Percentiles rank a stretch among this genome's conserved stretches.
Evolutionary conservation across 2,888 invertebrate genomes (phyloP).

Genomic region (Melikaiella ostensackeni): DNA sequence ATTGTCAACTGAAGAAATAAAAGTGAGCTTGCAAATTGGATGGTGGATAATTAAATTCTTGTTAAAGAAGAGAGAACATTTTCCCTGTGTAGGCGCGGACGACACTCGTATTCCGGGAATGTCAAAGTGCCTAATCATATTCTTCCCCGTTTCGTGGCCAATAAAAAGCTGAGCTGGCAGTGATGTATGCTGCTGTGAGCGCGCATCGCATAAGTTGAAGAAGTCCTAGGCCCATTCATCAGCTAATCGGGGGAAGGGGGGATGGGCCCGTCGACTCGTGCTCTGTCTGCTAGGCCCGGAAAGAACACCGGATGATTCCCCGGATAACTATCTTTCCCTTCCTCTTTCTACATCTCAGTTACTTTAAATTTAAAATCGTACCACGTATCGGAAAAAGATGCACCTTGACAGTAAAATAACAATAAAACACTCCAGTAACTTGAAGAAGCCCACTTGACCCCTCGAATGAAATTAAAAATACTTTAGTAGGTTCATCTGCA

Average conservation of each 20-base stretch:
- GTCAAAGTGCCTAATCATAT: constrained; percentile 73
- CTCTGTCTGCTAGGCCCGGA: constrained; percentile 5
- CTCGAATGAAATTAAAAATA: too few relatives aligned
- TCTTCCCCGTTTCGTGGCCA: constrained; percentile 68
- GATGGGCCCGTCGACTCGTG: background rate
- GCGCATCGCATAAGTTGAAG: constrained; percentile 69
- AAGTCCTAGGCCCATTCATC: constrained; percentile 72
- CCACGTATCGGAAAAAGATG: background rate
- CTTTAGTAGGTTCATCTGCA: too few relatives aligned
- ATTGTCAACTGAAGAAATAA: too few relatives aligned
- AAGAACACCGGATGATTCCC: constrained; percentile 25
- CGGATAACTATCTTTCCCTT: constrained; percentile 12
- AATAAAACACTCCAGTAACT: too few relatives aligned
- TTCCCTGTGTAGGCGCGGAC: constrained; percentile 41
- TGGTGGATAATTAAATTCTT: background rate
- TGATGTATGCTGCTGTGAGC: constrained; percentile 71
- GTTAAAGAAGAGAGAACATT: background rate
- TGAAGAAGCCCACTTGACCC: too few relatives aligned
- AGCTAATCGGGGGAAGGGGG: constrained; percentile 57
- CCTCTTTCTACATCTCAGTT: background rate
- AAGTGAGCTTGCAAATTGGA: background rate
- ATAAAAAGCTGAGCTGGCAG: constrained; percentile 71
- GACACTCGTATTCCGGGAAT: constrained; percentile 72
- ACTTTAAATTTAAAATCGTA: background rate
- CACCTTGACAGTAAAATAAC: background rate